phyloP scores from a whole-genome alignment of 64 coral and sea anemone species.

The Actinia equina region DNA sequence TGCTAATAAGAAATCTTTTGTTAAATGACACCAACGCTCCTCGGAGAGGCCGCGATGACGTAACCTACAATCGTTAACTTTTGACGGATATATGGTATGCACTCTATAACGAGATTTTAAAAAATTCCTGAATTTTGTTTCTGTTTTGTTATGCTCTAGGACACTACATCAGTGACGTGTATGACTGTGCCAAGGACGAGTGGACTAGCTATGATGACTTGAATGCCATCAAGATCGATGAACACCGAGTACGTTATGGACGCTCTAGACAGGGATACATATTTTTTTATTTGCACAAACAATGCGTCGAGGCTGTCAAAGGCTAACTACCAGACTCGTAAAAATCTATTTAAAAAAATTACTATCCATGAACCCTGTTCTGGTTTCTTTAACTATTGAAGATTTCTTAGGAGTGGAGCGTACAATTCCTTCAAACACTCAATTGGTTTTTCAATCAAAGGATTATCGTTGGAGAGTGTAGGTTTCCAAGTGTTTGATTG shows the following conservation, averaged over 20 bases:
- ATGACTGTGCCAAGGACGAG: conserved; percentile 76
- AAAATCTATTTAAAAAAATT: not conserved
- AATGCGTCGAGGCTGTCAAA: conserved; percentile 31
- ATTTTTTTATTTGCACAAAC: conserved; percentile 83
- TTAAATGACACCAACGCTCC: no score
- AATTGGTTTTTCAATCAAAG: not conserved
- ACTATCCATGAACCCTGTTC: not conserved
- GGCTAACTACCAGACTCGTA: not conserved
- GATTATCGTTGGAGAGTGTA: no score
- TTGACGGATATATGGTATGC: no score
- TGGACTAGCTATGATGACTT: conserved; percentile 93
- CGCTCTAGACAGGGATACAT: conserved; percentile 67
- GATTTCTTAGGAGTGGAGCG: no score
- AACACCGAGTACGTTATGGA: conserved; percentile 68
- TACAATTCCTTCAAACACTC: not conserved
- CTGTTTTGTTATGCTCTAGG: conserved; percentile 15
- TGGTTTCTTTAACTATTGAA: not conserved
- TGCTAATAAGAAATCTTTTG: no score
- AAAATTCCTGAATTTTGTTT: not conserved
- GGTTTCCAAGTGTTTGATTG: no score
- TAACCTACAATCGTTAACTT: no score
- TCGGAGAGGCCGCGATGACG: no score
- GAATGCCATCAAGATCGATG: conserved; percentile 62
- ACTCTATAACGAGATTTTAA: no score
- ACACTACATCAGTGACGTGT: conserved; percentile 91